A percentile compares a stretch with the other conserved stretches of the same genome.
Evolutionary conservation across 2,888 invertebrate genomes (phyloP).

Genomic region (Conistra vaccinii): DNA sequence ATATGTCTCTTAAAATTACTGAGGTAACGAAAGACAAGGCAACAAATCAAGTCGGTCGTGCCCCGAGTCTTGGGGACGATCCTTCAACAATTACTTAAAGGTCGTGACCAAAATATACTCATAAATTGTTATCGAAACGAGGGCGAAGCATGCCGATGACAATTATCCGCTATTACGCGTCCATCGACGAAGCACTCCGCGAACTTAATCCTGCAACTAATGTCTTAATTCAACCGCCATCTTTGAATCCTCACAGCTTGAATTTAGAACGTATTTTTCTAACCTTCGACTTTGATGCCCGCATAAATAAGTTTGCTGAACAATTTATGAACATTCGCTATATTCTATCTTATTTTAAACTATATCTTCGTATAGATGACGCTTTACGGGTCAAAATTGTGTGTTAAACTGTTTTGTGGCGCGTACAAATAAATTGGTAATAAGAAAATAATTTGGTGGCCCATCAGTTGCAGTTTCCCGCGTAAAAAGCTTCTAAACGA

Average conservation of each 20-base stretch:
- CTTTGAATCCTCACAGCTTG: slow-evolving; percentile 32
- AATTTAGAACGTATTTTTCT: slow-evolving; percentile 55
- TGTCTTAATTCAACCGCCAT: slow-evolving; percentile 53
- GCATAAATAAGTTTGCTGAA: slow-evolving; percentile 57
- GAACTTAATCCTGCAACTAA: slow-evolving; percentile 55
- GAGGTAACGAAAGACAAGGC: slow-evolving; percentile 54
- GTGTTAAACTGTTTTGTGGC: slow-evolving; percentile 1
- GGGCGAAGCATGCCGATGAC: slow-evolving; percentile 80
- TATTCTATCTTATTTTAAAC: slow-evolving; percentile 9
- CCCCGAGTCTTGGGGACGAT: slow-evolving; percentile 72
- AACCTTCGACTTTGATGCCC: slow-evolving; percentile 43
- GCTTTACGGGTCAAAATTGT: slow-evolving; percentile 27
- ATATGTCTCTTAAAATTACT: slow-evolving; percentile 55
- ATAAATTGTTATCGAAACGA: slow-evolving; percentile 82
- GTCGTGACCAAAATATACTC: slow-evolving; percentile 85
- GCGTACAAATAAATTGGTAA: slow-evolving; percentile 44
- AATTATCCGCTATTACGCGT: slow-evolving; percentile 84
- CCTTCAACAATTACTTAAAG: slow-evolving; percentile 80
- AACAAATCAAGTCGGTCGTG: slow-evolving; percentile 75
- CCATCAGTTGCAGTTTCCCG: slow-evolving; percentile 68
- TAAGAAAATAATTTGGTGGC: slow-evolving; percentile 63
- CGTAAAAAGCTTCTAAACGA: slow-evolving; percentile 74
- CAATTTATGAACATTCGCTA: slow-evolving; percentile 34
- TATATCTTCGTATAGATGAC: slow-evolving; percentile 1
- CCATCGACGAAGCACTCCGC: slow-evolving; percentile 68